Evolutionary conservation across 2,888 invertebrate genomes (phyloP), one percentile per base, ranked within the genome.

Genomic region (Vesta saturnalis): DNA sequence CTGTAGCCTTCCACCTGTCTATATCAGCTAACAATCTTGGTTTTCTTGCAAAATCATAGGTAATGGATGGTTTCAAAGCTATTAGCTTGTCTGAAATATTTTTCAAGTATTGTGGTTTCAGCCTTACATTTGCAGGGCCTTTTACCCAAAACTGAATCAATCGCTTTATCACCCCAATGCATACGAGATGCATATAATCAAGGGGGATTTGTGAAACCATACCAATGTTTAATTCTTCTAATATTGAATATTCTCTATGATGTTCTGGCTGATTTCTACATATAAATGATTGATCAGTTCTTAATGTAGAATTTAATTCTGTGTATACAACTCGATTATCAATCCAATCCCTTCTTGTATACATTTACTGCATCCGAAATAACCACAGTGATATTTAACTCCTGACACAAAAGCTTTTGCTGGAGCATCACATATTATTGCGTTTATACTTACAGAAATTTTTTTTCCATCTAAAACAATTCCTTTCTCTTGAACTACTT

Each of bases 401-500:
- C 66, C 54, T 47, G 54, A 66, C 16, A 78, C 47, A 65, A 62
- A 77, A 5, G 76, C 59, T 60, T 67, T 73, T 5, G 76, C 76
- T 15, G 77, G 77, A 4, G 76, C 72, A 74, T 78, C 77, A 73
- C 74, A 78, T 54, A 75, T 66, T 18, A 76, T 62, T 18, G 67
- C 69, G 55, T 65, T 69, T 54, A 72, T 63, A 22, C 18, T 14
- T 8, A 73, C 61, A 63, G 59, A 14, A n/a, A n/a, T 14, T 69
- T 23, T 2, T 22, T 69, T 47, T 16, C n/a, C 39, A 39, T 39
- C n/a, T 6, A 61, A 15, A 12, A n/a, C 23, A 58, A 71, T 15
- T 12, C 69, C 73, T 39, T 62, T 56, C 16, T 55, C 47, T 22
- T n/a, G 16, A 47, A 74, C 15, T 15, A 57, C 43, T 54, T 64